Evolutionary conservation across 1,140 invertebrate species (phyloP).

Genomic region (Zelostemma sp.): DNA sequence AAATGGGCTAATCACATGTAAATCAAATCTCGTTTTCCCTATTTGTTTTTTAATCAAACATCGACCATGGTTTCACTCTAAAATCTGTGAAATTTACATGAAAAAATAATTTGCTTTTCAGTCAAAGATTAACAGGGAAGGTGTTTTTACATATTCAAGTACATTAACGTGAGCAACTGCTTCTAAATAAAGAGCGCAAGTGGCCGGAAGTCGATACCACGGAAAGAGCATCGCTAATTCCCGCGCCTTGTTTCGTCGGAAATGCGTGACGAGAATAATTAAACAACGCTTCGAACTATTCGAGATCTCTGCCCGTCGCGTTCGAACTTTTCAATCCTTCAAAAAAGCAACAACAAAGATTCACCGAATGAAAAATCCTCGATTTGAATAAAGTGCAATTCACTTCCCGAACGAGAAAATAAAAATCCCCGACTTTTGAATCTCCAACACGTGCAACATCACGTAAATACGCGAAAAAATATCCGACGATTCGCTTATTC

Average conservation of each 20-base stretch:
- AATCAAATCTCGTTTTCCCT: neutral
- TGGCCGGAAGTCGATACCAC: constrained; percentile 2
- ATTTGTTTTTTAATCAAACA: neutral
- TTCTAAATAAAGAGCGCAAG: constrained; percentile 3
- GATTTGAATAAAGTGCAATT: no score
- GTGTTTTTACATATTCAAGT: neutral
- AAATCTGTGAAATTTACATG: neutral
- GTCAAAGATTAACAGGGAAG: neutral
- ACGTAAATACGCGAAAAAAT: no score
- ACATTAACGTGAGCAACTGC: neutral
- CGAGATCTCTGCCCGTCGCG: no score
- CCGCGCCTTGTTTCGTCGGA: neutral
- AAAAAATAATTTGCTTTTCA: neutral
- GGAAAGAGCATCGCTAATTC: neutral
- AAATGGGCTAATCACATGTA: constrained; percentile 22
- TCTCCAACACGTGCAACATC: no score
- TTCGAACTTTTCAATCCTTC: no score
- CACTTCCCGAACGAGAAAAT: no score
- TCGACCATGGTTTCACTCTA: neutral
- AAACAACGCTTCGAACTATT: no score
- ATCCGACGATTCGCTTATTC: no score
- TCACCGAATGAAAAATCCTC: no score
- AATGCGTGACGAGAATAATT: neutral
- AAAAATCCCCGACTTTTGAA: no score
- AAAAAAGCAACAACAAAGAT: no score